These are phyloP conservation scores for Brachionus manjavacas DNA, from an alignment of 1,140 invertebrate genomes.

Conservation along the genomic window DNA sequence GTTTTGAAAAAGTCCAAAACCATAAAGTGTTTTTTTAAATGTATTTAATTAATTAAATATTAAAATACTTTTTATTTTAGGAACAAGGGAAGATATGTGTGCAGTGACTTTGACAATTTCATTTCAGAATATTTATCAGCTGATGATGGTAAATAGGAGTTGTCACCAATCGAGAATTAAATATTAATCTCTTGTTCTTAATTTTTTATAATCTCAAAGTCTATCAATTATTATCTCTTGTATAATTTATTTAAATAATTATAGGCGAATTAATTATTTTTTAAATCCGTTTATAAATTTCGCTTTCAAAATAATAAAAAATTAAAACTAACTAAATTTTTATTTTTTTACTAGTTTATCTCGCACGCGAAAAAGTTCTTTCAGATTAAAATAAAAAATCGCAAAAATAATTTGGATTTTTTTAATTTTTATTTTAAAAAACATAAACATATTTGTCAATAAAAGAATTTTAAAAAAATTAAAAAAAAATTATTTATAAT, in stretches of 20 bases:
- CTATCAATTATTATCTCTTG: neutral
- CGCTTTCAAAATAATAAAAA: neutral
- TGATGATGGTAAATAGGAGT: neutral
- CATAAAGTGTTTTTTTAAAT: constrained; percentile 4
- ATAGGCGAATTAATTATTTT: neutral
- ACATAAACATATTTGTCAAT: no score
- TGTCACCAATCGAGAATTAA: neutral
- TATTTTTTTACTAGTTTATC: neutral
- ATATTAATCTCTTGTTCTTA: neutral
- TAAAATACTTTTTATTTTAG: neutral
- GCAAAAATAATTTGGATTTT: no score
- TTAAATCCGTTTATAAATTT: neutral
- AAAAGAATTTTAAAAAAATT: no score
- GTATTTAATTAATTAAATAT: neutral
- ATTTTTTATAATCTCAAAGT: neutral
- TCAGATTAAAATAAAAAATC: no score
- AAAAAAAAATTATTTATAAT: no score
- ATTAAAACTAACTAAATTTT: no score
- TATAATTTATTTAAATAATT: neutral
- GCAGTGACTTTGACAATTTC: constrained; percentile 37
- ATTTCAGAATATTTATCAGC: neutral
- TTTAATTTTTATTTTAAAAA: no score
- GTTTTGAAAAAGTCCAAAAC: neutral
- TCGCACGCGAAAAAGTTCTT: no score
- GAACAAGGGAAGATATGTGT: constrained; percentile 36